Conservation (phyloP, 2,888 invertebrate genomes). For the Eurytoma californica region DNA sequence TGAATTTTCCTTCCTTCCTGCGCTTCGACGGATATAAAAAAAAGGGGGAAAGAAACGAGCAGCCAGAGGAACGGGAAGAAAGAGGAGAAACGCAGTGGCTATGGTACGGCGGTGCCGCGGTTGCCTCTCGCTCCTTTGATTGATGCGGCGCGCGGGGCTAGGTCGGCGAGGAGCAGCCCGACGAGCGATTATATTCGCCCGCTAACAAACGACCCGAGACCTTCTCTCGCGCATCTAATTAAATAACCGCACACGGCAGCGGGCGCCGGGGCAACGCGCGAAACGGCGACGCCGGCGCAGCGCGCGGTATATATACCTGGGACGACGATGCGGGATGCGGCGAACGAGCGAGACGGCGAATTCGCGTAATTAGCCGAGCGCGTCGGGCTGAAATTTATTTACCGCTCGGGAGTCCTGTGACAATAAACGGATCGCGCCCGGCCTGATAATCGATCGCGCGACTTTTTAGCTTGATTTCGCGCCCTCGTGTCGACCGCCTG, state of each 20-base stretch:
- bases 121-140: conserved; percentile 25
- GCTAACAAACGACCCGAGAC: conserved; percentile 50
- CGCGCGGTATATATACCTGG: conserved; percentile 23
- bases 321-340: not conserved
- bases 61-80: not conserved
- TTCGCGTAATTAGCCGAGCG: conserved; percentile 49
- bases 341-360: conserved; percentile 36
- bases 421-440: conserved; percentile 34
- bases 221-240: conserved; percentile 54
- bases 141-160: not conserved
- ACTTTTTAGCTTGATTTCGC: too few species aligned
- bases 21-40: too few species aligned
- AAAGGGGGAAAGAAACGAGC: not conserved
- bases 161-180: conserved; percentile 11
- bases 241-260: conserved; percentile 50
- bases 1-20: conserved; percentile 25
- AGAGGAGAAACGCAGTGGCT: too few species aligned
- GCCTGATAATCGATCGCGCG: conserved; percentile 30
- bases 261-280: conserved; percentile 22
- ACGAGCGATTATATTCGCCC: conserved; percentile 50
- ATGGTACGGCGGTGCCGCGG: conserved; percentile 19
- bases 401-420: conserved; percentile 28
- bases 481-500: conserved; percentile 16
- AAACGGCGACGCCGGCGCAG: not conserved
- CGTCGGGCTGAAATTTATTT: conserved; percentile 37